Conservation (phyloP, 1,140 invertebrate species). For the Nasonia longicornis region DNA sequence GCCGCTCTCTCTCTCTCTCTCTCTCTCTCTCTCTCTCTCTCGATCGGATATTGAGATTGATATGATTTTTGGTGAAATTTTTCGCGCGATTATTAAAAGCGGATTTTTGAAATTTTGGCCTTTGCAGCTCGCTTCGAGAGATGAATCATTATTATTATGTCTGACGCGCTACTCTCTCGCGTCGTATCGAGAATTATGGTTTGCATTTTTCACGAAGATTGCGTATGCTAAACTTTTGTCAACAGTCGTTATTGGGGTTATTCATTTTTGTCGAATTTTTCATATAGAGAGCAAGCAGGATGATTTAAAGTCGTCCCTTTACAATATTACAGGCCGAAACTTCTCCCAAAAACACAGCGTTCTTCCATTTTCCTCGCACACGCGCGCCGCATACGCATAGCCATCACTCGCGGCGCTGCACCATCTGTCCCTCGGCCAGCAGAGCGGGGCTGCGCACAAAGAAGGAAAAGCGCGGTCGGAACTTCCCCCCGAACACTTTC, state of each 20-base stretch:
- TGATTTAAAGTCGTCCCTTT: too few relatives aligned
- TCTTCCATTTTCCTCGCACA: not conserved
- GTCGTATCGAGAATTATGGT: not conserved
- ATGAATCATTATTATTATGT: not conserved
- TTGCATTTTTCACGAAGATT: not conserved
- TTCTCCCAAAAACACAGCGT: not conserved
- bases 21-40: too few relatives aligned
- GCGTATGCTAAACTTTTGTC: not conserved
- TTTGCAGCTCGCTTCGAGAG: too few relatives aligned
- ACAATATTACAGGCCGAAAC: not conserved
- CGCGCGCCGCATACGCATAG: too few relatives aligned
- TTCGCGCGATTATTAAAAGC: not conserved
- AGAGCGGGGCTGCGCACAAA: not conserved
- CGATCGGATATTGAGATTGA: constrained; percentile 13
- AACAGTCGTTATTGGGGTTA: not conserved
- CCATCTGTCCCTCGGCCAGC: not conserved
- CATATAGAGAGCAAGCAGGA: too few relatives aligned
- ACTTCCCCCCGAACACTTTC: constrained; percentile 8
- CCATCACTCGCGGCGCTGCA: not conserved
- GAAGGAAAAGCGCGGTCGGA: constrained; percentile 9
- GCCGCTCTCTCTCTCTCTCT: too few relatives aligned
- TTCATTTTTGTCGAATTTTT: not conserved
- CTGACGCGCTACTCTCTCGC: too few relatives aligned
- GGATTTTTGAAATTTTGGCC: not conserved
- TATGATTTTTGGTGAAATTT: not conserved